Evolutionary conservation across 2,797 vertebrate genomes (phyloP), one percentile per base, ranked within the genome.

Genomic region (Darevskia nairensis): DNA sequence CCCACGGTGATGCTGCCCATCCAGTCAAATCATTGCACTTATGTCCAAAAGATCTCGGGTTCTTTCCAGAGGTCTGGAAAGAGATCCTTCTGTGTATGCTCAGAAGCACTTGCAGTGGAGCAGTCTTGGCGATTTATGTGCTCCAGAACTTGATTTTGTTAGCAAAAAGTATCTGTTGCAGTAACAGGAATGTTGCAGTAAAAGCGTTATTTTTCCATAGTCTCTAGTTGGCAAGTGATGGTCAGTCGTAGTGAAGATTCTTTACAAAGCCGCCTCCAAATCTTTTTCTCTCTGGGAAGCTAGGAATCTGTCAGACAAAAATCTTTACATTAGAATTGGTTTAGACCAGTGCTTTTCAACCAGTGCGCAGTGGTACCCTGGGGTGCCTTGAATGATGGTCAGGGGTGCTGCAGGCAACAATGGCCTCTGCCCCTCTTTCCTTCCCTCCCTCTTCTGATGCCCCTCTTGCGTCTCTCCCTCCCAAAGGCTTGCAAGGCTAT

Each of bases 161-260:
- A 88, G 87, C 59, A 44, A 79, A 81, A 82, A 55, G 68, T 80
- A 77, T 90, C 41, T 64, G 64, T 0, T 88, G 89, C 82, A 88
- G 85, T 17, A 81, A 90, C 74, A 82, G 88, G 86, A 95, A 91
- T 79, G 89, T 88, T 25, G 0, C 69, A 69, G 86, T 82, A 50
- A 93, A 90, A 35, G 66, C 10, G 0, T 74, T 68, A 32, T 13
- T 85, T 86, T 90, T 89, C 39, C 80, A 39, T 79, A 61, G 68
- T 77, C 74, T 75, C 90, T 74, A 32, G 46, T 46, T 59, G 35
- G 75, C 19, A 55, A 72, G 11, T 80, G 39, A 8, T 4, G 68
- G 88, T 99, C 96, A 99, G 74, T 99, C 98, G 89, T 98, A 98
- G 95, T 99, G 99, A 94, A 98, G 95, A 93, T 92, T 98, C 96